phyloP scores from a whole-genome alignment of 1,140 invertebrate genomes.

The Cydia strobilella region DNA sequence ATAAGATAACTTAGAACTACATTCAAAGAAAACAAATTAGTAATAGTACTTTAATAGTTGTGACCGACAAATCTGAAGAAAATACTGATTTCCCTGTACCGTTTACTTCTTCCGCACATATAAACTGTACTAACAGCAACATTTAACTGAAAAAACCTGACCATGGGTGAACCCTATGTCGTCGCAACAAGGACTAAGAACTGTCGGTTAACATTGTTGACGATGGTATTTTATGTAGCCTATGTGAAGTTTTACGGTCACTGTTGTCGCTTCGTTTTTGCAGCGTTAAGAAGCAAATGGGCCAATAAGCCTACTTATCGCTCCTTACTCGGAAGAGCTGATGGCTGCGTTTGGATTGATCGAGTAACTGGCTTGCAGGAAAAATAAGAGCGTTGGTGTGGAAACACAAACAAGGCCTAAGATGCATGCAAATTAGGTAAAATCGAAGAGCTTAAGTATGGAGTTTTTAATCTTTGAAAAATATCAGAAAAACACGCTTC shows the following conservation, averaged over 20 bases:
- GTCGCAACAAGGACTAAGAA: too few species aligned
- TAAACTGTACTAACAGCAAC: background rate
- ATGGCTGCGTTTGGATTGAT: slow-evolving; percentile 10
- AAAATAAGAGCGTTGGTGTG: background rate
- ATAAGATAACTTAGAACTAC: too few species aligned
- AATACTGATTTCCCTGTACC: background rate
- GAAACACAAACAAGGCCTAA: too few species aligned
- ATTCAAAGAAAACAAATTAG: too few species aligned
- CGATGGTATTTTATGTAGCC: background rate
- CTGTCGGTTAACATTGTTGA: background rate
- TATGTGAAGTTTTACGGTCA: slow-evolving; percentile 31
- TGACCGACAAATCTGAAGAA: background rate
- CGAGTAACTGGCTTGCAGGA: slow-evolving; percentile 7
- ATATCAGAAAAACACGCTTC: too few species aligned
- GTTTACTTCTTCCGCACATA: background rate
- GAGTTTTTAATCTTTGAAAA: too few species aligned
- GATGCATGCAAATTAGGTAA: too few species aligned
- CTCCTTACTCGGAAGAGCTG: slow-evolving; percentile 29
- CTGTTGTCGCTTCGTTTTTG: slow-evolving; percentile 33
- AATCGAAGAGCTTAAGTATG: too few species aligned
- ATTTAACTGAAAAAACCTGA: too few species aligned
- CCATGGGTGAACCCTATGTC: too few species aligned
- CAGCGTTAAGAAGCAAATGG: slow-evolving; percentile 31
- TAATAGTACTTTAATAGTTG: background rate
- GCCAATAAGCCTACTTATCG: slow-evolving; percentile 28